Evolutionary conservation across 2,113 vertebrate genomes (phyloP), one percentile per base, ranked within the genome.

Genomic region (Rhinopithecus roxellana): DNA sequence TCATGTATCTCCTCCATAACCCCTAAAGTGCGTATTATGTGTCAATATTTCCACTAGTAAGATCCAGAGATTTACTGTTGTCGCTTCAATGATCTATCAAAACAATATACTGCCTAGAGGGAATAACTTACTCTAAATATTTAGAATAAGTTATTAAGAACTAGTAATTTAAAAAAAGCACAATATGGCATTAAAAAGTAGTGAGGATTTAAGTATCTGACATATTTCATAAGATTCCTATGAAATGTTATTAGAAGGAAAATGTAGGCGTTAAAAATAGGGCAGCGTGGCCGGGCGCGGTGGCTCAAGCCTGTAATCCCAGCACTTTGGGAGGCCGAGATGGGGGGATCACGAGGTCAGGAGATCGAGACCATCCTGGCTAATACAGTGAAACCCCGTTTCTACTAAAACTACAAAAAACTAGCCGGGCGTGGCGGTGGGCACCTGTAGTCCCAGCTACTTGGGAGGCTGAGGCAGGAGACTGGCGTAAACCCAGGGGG

Each of bases 211-310:
- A 75, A 79, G 43, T 38, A 69, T 61, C 50, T 78, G 48, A 84
- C 81, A 72, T 67, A 84, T 87, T 95, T 95, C 72, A 13, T 94
- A 83, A 92, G 81, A 72, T 55, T 92, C 59, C 30, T 78, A 59
- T 35, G 59, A 87, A 43, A 94, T n/a, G 17, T 64, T 50, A 85
- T 32, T 81, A 77, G 13, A 75, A 59, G 38, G 45, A 83, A 88
- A 84, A 69, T 59, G 50, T 14, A 94, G 55, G 45, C 40, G 57
- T 94, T 92, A 94, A 92, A 89, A 92, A 82, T 77, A 30, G 50
- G 32, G 43, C 43, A 43, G 43, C 43, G 43, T 43, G 43, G 43
- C 43, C 43, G 6, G 43, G 43, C 6, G 43, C 43, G 43, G 43
- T 43, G 43, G 6, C 43, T 43, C 43, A 43, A 43, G 43, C 43